phyloP scores from a whole-genome alignment of 2,113 vertebrate species.

The Spermophilus dauricus region DNA sequence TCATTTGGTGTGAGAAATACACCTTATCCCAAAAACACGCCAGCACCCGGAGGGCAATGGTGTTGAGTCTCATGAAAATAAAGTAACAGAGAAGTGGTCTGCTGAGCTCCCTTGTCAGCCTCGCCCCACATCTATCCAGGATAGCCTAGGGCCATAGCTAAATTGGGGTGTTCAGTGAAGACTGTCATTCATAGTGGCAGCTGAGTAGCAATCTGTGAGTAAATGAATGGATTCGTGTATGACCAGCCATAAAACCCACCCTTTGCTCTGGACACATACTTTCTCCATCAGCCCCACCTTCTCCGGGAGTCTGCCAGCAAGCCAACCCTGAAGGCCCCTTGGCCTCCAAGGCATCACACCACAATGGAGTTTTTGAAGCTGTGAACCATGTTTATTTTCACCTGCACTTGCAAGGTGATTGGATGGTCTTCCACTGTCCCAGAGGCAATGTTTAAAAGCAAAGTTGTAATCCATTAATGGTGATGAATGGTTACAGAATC shows the following conservation, averaged over 20 bases:
- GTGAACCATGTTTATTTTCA: not conserved
- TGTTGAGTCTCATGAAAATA: not conserved
- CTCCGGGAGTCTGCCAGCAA: not conserved
- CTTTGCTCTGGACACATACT: not conserved
- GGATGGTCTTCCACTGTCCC: not conserved
- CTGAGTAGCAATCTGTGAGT: not conserved
- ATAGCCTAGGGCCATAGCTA: not conserved
- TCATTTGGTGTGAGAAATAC: not conserved
- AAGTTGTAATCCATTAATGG: not conserved
- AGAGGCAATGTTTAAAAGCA: not conserved
- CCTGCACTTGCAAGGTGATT: not conserved
- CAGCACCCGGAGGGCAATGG: fast-evolving
- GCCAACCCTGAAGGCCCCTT: not conserved
- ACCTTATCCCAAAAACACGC: not conserved
- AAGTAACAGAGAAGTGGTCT: not conserved
- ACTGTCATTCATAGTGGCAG: not conserved
- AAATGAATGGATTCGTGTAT: not conserved
- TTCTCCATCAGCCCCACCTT: not conserved
- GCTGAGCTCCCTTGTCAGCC: not conserved
- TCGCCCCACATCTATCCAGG: not conserved
- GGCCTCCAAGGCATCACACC: not conserved
- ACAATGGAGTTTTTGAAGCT: not conserved
- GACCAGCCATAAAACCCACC: not conserved
- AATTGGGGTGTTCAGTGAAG: not conserved
- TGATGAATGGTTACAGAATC: not conserved